Conservation (phyloP, 2,888 invertebrate genomes). For the Nomada fabriciana region DNA sequence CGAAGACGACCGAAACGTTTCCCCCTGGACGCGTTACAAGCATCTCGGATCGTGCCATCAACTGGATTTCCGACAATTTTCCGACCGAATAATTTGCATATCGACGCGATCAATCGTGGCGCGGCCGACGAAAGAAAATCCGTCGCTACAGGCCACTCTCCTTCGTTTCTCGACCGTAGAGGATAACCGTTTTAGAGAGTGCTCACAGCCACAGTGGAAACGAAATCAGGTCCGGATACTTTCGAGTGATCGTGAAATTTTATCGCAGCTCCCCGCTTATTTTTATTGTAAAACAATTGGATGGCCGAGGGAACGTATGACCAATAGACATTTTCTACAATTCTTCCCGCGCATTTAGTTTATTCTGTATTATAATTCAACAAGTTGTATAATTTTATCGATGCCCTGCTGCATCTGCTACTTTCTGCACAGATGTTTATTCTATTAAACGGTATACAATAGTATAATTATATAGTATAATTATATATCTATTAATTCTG, state of each 20-base stretch:
- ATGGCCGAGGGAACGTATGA: too few species aligned
- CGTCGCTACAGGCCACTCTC: conserved; percentile 8
- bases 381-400: too few species aligned
- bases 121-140: neutral
- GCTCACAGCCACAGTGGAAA: neutral
- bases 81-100: neutral
- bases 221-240: neutral
- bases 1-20: neutral
- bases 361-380: too few species aligned
- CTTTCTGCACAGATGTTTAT: neutral
- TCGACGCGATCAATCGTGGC: neutral
- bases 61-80: conserved; percentile 21
- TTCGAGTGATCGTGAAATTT: too few species aligned
- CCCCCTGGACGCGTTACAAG: neutral
- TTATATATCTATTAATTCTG: too few species aligned
- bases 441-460: neutral
- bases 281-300: too few species aligned
- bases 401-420: neutral
- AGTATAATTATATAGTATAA: too few species aligned
- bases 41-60: neutral
- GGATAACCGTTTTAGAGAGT: neutral
- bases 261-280: too few species aligned
- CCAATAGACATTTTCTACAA: too few species aligned
- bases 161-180: neutral
- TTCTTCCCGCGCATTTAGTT: too few species aligned